A percentile compares a stretch with the other conserved stretches of the same genome.
Conservation (phyloP, 1,140 invertebrate genomes). For the Aphidius gifuensis region DNA sequence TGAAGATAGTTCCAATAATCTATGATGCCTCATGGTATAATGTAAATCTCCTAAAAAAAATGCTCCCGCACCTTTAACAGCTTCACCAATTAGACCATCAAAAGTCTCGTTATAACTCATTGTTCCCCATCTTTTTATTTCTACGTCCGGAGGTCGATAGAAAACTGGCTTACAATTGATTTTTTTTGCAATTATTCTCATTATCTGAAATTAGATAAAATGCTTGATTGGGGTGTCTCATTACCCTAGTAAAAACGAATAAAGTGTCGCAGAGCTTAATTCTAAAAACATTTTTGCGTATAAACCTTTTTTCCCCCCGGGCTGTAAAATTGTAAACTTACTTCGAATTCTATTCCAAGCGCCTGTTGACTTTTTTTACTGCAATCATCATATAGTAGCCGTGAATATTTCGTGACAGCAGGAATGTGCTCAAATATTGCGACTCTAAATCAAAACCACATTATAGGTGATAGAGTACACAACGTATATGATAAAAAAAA, state of each 20-base stretch:
- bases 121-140: conserved; percentile 64
- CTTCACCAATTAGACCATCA: conserved; percentile 69
- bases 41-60: conserved; percentile 76
- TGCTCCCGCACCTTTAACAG: conserved; percentile 64
- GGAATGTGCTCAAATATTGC: conserved; percentile 70
- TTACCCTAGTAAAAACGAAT: no score
- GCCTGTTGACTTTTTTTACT: conserved; percentile 30
- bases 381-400: conserved; percentile 41
- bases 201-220: conserved; percentile 56
- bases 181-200: conserved; percentile 62
- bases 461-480: not conserved
- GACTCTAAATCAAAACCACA: conserved; percentile 52
- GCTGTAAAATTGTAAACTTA: conserved; percentile 33
- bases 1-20: conserved; percentile 70
- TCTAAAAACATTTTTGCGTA: no score
- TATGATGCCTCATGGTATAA: conserved; percentile 66
- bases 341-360: conserved; percentile 65
- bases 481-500: conserved; percentile 37
- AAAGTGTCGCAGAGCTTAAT: no score
- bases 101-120: conserved; percentile 60
- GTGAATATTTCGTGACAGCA: conserved; percentile 57
- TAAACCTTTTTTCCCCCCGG: no score
- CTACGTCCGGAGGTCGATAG: conserved; percentile 61
- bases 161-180: conserved; percentile 69
- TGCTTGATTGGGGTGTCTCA: no score